Percentiles rank a stretch among this genome's conserved stretches.
Evolutionary conservation across 2,113 vertebrate species (phyloP).

Genomic region (Hypomesus transpacificus): DNA sequence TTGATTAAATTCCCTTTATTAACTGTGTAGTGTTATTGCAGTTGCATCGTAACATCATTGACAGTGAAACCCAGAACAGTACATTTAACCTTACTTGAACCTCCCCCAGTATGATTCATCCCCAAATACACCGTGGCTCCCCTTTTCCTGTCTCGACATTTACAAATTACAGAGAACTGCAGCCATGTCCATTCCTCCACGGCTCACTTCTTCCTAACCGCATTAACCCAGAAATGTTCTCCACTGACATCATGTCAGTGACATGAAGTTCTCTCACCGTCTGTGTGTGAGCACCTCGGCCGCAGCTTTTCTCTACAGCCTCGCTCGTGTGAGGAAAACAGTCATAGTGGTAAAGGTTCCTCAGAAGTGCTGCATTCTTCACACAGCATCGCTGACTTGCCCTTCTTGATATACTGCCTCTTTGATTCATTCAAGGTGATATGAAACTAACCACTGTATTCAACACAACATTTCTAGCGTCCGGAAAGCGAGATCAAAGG

Average conservation of each 20-base stretch:
- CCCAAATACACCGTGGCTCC: too few relatives aligned
- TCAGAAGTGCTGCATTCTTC: constrained; percentile 44
- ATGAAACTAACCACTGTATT: constrained; percentile 44
- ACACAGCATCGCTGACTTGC: constrained; percentile 33
- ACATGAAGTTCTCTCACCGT: not conserved
- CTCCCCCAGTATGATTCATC: too few relatives aligned
- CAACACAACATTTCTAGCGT: constrained; percentile 15
- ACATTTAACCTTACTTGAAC: too few relatives aligned
- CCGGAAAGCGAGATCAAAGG: constrained; percentile 37
- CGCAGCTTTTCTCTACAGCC: too few relatives aligned
- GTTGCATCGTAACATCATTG: too few relatives aligned
- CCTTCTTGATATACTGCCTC: constrained; percentile 45
- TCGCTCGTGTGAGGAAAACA: too few relatives aligned
- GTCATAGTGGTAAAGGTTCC: constrained; percentile 49
- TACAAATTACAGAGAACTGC: too few relatives aligned
- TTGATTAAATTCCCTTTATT: too few relatives aligned
- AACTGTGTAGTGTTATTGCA: too few relatives aligned
- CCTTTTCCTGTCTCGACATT: too few relatives aligned
- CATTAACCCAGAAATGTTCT: constrained; percentile 30
- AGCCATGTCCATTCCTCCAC: constrained; percentile 15
- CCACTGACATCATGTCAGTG: constrained; percentile 52
- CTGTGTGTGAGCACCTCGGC: too few relatives aligned
- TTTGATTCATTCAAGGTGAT: constrained; percentile 68
- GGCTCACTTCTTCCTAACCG: constrained; percentile 62
- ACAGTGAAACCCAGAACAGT: too few relatives aligned